These are phyloP conservation scores for Erinaceus europaeus DNA, from an alignment of 2,113 vertebrate species.

Conservation along the genomic window DNA sequence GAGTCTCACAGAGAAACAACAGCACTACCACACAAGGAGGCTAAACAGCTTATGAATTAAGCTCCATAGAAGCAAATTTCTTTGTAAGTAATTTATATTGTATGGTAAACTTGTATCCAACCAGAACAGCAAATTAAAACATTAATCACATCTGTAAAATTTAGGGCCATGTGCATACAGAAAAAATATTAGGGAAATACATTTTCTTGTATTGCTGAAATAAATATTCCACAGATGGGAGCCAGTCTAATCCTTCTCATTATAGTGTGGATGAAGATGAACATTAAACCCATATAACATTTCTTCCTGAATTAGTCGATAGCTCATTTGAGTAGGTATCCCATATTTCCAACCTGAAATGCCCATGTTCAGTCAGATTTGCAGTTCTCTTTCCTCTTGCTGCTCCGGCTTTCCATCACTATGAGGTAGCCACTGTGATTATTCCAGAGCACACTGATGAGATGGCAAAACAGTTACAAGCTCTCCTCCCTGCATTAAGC, in stretches of 20 bases:
- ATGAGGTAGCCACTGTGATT: constrained; percentile 81
- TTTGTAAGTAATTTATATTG: constrained; percentile 89
- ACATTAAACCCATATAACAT: constrained; percentile 89
- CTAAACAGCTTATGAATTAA: constrained; percentile 89
- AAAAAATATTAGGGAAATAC: constrained; percentile 89
- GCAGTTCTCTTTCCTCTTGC: constrained; percentile 74
- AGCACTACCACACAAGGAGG: constrained; percentile 81
- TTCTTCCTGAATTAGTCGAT: constrained; percentile 90
- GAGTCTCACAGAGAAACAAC: constrained; percentile 69
- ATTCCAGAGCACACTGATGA: constrained; percentile 81
- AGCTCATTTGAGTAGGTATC: constrained; percentile 88
- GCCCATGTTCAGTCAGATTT: constrained; percentile 83
- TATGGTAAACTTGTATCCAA: constrained; percentile 89
- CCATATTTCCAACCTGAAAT: constrained; percentile 87
- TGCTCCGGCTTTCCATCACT: constrained; percentile 80
- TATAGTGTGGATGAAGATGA: constrained; percentile 88
- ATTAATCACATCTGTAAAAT: constrained; percentile 91
- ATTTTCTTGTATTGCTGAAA: constrained; percentile 89
- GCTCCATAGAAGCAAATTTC: constrained; percentile 87
- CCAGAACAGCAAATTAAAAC: constrained; percentile 90
- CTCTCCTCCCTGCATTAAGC: constrained; percentile 75
- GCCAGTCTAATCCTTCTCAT: constrained; percentile 89
- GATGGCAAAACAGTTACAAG: constrained; percentile 80
- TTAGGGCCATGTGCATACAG: constrained; percentile 84
- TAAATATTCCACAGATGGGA: constrained; percentile 89